These are phyloP conservation scores for Drosophila barbarae DNA, from an alignment of 2,888 invertebrate genomes.

Conservation along the genomic window DNA sequence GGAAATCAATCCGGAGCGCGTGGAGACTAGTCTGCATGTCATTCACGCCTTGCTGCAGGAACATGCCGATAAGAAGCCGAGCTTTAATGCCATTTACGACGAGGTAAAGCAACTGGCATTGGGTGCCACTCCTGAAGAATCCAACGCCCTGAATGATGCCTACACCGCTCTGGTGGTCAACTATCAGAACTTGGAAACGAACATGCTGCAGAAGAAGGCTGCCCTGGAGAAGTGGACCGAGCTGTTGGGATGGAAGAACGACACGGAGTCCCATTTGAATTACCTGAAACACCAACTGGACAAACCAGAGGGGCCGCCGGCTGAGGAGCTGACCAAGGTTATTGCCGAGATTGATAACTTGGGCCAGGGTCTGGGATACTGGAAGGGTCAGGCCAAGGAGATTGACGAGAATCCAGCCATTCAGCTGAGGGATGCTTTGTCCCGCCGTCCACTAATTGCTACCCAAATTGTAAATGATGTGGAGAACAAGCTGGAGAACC, in stretches of 20 bases:
- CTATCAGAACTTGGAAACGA: conserved; percentile 88
- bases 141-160: conserved; percentile 85
- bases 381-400: conserved; percentile 85
- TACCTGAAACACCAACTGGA: conserved; percentile 90
- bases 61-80: conserved; percentile 89
- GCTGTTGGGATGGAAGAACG: conserved; percentile 89
- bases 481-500: conserved; percentile 85
- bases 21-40: conserved; percentile 88
- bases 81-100: conserved; percentile 88
- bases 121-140: conserved; percentile 87
- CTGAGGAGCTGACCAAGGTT: conserved; percentile 85
- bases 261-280: conserved; percentile 87
- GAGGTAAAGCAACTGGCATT: conserved; percentile 89
- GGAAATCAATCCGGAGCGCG: conserved; percentile 89
- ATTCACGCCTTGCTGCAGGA: conserved; percentile 91
- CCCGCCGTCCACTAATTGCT: conserved; percentile 87
- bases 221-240: conserved; percentile 91
- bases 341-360: conserved; percentile 86
- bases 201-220: conserved; percentile 86
- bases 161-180: conserved; percentile 88
- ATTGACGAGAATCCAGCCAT: conserved; percentile 86
- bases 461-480: conserved; percentile 86
- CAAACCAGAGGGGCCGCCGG: conserved; percentile 84
- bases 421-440: conserved; percentile 85
- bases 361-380: conserved; percentile 84